phyloP scores from a whole-genome alignment of 23 tunicate species.

The Diplosoma virens region DNA sequence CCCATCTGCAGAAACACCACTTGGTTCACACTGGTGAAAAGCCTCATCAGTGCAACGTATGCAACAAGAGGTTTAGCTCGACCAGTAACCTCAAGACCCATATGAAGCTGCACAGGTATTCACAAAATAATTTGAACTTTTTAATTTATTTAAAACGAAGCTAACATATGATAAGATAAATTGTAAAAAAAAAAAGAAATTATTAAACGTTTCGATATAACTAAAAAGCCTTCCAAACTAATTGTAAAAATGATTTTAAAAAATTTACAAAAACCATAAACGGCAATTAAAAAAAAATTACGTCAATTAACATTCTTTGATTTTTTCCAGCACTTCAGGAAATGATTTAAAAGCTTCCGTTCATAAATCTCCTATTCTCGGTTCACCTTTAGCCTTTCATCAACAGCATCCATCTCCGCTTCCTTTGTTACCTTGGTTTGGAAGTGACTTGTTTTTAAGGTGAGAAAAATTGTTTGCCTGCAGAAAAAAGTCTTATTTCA shows the following conservation, averaged over 20 bases:
- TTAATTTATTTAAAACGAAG: neutral
- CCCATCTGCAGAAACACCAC: conserved; percentile 96
- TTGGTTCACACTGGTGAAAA: conserved; percentile 96
- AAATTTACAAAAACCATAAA: no score
- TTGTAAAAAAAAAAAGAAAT: neutral
- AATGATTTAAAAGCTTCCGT: neutral
- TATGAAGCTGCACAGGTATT: conserved; percentile 63
- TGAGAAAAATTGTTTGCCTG: no score
- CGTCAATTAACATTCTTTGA: neutral
- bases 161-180: neutral
- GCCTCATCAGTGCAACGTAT: conserved; percentile 89
- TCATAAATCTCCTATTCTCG: neutral
- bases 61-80: conserved; percentile 91
- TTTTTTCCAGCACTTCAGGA: neutral
- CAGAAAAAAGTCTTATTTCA: no score
- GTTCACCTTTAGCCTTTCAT: neutral
- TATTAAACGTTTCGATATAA: neutral
- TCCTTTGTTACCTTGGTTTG: conserved; percentile 17
- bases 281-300: no score
- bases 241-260: no score
- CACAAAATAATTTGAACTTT: neutral
- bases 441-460: conserved; percentile 3
- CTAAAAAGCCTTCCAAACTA: no score
- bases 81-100: conserved; percentile 96
- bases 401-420: neutral